phyloP scores from a whole-genome alignment of 2,113 vertebrate genomes.

The Sula dactylatra region DNA sequence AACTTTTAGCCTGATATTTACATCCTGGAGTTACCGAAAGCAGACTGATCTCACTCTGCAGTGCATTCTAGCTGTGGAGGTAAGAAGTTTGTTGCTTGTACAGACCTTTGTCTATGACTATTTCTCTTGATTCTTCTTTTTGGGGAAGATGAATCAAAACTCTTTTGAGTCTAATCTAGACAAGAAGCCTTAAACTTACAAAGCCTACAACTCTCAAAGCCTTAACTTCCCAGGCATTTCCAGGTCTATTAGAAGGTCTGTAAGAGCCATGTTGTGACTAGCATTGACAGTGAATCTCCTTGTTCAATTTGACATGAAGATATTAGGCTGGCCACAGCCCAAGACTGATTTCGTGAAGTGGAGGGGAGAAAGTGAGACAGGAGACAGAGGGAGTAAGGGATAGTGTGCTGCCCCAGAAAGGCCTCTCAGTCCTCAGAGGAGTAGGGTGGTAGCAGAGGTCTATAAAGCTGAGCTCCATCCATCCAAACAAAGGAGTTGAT shows the following conservation, averaged over 20 bases:
- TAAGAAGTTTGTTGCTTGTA: neutral
- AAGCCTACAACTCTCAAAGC: neutral
- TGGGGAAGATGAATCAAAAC: neutral
- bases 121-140: neutral
- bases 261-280: neutral
- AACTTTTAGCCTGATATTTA: neutral
- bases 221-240: neutral
- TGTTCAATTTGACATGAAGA: neutral
- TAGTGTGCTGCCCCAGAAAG: neutral
- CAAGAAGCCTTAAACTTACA: neutral
- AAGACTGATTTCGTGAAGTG: neutral
- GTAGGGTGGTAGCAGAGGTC: neutral
- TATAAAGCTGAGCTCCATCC: neutral
- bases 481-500: neutral
- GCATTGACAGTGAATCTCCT: neutral
- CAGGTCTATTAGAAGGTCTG: neutral
- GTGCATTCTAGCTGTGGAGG: neutral
- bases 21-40: neutral
- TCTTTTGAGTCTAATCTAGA: neutral
- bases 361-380: neutral
- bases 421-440: neutral
- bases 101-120: neutral
- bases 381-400: neutral
- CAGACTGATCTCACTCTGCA: neutral
- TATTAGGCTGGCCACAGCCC: neutral